Base-by-base conservation (phyloP, 2,113 vertebrate genomes). In the Barnardius zonarius region DNA sequence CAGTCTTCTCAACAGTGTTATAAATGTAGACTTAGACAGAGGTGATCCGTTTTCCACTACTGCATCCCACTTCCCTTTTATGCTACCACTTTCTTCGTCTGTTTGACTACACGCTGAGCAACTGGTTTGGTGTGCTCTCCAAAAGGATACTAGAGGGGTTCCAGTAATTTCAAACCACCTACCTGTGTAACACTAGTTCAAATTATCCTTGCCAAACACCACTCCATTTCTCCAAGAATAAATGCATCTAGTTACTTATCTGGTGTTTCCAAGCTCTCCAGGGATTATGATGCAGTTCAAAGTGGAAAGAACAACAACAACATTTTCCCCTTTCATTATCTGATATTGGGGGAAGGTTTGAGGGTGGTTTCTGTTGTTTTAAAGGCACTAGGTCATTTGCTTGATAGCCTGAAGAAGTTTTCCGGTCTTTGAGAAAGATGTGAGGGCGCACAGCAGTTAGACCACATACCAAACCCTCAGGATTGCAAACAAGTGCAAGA, bases 1-100 rank as follows among this genome's bases (percentile, higher is more conserved):
- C 6, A 54, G 43, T 25, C 49, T 52, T 51, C 52, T 51, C 4
- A 6, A 37, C 4, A 5, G 23, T 24, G 23, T 14, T 74, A 88
- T 55, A 83, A 81, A 79, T 25, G 27, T 3, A 84, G 46, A 73
- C 43, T 95, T 85, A 28, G 30, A 44, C 23, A 91, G 33, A 75
- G 30, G 23, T 22, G 83, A 74, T n/a, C 25, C 7, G 41, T 80
- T 86, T 88, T 77, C 61, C 22, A 67, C 28, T 48, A 30, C 9
- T 4, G 1, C 17, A 83, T 57, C 31, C 49, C 62, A 28, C 49
- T 30, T 84, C 61, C 15, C 37, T 48, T 5, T 1, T 33, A 44
- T 0, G 0, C 5, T 4, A 77, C 49, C 20, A 24, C 27, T 73
- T 79, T 44, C 44, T 51, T 59, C 73, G 43, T 8, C 30, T 86